Conservation (phyloP, 1,140 invertebrate species). For the Zaprionus nigranus region DNA sequence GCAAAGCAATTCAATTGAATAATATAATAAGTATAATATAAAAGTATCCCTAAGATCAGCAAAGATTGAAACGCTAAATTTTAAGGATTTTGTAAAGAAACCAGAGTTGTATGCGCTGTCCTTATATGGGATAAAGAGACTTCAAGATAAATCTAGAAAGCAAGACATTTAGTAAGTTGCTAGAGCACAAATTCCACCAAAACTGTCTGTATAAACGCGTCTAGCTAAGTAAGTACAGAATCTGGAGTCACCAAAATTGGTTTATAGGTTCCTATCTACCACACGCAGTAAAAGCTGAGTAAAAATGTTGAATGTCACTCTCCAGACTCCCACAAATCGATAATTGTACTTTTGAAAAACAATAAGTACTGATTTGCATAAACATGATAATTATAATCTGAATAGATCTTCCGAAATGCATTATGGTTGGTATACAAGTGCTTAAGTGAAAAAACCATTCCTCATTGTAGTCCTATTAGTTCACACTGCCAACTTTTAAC, state of each 20-base stretch:
- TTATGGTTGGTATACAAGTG: too few species aligned
- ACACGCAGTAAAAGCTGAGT: too few species aligned
- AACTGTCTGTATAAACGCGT: neutral
- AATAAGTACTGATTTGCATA: neutral
- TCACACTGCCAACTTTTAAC: neutral
- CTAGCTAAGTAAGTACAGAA: neutral
- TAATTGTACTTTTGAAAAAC: neutral
- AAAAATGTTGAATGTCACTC: too few species aligned
- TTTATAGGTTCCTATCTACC: neutral
- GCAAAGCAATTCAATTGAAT: slow-evolving; percentile 40
- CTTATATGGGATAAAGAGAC: too few species aligned
- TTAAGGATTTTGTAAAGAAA: too few species aligned
- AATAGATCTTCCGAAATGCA: neutral
- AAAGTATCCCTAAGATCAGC: neutral
- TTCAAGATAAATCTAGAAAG: too few species aligned
- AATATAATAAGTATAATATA: slow-evolving; percentile 1
- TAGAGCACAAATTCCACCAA: too few species aligned
- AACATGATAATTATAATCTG: neutral
- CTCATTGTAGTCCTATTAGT: too few species aligned
- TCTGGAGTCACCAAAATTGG: neutral
- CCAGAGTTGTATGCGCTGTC: neutral
- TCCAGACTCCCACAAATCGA: neutral
- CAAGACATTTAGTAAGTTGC: too few species aligned
- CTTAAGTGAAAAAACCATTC: too few species aligned
- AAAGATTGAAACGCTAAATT: neutral